phyloP scores from a whole-genome alignment of 2,113 vertebrate genomes.

The Epinephelus lanceolatus region DNA sequence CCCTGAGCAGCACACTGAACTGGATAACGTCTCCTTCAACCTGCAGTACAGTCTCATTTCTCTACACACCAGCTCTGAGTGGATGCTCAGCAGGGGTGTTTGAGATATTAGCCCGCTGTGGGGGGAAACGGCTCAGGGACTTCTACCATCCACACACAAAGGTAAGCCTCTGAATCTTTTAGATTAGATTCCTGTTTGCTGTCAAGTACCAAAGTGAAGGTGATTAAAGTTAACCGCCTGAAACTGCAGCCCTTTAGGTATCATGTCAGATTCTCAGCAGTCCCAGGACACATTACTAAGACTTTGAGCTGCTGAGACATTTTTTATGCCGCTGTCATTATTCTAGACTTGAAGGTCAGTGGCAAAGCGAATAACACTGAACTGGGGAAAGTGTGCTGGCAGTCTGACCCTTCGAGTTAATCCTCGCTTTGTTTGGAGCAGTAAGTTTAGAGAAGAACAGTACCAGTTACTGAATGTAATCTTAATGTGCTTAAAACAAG shows the following conservation, averaged over 20 bases:
- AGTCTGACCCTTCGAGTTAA: conserved; percentile 51
- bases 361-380: not conserved
- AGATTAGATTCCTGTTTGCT: conserved; percentile 25
- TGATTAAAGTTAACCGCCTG: conserved; percentile 48
- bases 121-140: conserved; percentile 72
- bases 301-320: not conserved
- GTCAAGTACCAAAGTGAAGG: conserved; percentile 38
- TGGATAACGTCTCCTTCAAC: conserved; percentile 78
- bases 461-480: conserved; percentile 64
- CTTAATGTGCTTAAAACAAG: conserved; percentile 47
- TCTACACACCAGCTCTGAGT: conserved; percentile 87
- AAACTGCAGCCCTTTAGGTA: conserved; percentile 37
- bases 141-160: conserved; percentile 65
- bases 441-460: conserved; percentile 46
- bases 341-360: not conserved
- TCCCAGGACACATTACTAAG: conserved; percentile 27
- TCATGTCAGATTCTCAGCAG: conserved; percentile 16
- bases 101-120: conserved; percentile 84
- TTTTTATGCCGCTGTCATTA: not conserved
- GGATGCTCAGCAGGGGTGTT: conserved; percentile 87
- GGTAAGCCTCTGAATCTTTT: conserved; percentile 72
- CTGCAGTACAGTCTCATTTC: conserved; percentile 83
- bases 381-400: conserved; percentile 39
- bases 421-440: conserved; percentile 62
- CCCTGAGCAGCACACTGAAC: conserved; percentile 69